Conservation (phyloP, 2,888 invertebrate genomes). For the Pseudococcus longispinus region DNA sequence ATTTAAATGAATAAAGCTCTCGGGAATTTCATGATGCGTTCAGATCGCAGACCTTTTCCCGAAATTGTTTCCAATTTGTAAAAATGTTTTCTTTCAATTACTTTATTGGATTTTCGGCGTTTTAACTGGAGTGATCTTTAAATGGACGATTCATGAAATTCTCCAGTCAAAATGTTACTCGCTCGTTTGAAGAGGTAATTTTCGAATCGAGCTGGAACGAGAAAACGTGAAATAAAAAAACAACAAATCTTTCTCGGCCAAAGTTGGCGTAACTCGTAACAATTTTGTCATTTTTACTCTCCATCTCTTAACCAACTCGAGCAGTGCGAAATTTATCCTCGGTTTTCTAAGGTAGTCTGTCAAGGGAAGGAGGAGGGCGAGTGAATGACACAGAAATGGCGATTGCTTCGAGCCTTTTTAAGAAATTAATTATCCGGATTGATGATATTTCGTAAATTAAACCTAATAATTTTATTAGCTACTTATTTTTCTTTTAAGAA, state of each 20-base stretch:
- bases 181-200: neutral
- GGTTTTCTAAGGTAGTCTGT: no score
- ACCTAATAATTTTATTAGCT: no score
- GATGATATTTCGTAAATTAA: no score
- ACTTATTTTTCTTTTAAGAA: no score
- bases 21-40: neutral
- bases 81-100: neutral
- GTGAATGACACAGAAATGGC: no score
- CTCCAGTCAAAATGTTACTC: neutral
- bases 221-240: neutral
- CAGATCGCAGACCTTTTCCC: neutral
- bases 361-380: no score
- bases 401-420: no score
- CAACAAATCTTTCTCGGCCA: neutral
- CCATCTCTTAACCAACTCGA: no score
- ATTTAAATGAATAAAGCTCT: constrained; percentile 31
- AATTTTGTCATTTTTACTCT: neutral
- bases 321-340: no score
- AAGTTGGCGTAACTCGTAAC: neutral
- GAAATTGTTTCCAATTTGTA: neutral
- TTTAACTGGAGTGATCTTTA: neutral
- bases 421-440: no score
- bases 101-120: neutral
- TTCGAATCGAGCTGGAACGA: neutral
- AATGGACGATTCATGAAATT: neutral